Percentiles rank a stretch among this genome's conserved stretches.
phyloP scores from a whole-genome alignment of 2,888 invertebrate genomes.

The Andrena hattorfiana region DNA sequence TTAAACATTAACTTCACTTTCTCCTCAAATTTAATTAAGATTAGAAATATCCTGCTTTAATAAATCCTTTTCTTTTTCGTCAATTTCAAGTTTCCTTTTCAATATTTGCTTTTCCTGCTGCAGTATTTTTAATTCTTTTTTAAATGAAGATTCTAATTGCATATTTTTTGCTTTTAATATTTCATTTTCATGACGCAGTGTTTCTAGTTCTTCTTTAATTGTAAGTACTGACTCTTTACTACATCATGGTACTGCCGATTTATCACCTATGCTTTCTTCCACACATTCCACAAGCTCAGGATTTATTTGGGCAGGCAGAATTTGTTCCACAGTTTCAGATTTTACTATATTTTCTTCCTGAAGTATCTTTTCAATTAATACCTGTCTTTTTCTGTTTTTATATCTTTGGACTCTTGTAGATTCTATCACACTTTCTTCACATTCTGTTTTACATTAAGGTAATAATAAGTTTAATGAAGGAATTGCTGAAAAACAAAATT shows the following conservation, averaged over 20 bases:
- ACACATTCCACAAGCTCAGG: neutral
- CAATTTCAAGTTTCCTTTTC: neutral
- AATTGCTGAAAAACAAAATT: slow-evolving; percentile 13
- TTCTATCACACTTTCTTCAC: neutral
- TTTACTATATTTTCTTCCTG: slow-evolving; percentile 3
- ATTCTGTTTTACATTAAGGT: too few species aligned
- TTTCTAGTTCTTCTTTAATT: slow-evolving; percentile 1
- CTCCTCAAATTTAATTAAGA: neutral
- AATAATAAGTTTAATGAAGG: slow-evolving; percentile 10
- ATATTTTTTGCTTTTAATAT: neutral
- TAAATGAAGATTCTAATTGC: neutral
- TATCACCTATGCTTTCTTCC: slow-evolving; percentile 2
- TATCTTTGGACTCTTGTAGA: neutral
- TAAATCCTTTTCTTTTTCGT: neutral
- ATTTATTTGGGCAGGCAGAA: neutral
- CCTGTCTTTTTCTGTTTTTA: neutral
- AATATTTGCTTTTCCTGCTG: slow-evolving; percentile 1
- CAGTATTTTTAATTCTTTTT: slow-evolving; percentile 5
- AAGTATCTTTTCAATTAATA: slow-evolving; percentile 9
- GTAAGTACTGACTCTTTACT: neutral
- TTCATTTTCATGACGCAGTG: neutral
- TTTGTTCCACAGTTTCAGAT: neutral
- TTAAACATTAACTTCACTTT: neutral
- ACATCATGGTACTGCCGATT: neutral
- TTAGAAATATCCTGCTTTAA: neutral